Base-by-base conservation (phyloP, 2,888 invertebrate genomes). In the Odontomyia ornata region DNA sequence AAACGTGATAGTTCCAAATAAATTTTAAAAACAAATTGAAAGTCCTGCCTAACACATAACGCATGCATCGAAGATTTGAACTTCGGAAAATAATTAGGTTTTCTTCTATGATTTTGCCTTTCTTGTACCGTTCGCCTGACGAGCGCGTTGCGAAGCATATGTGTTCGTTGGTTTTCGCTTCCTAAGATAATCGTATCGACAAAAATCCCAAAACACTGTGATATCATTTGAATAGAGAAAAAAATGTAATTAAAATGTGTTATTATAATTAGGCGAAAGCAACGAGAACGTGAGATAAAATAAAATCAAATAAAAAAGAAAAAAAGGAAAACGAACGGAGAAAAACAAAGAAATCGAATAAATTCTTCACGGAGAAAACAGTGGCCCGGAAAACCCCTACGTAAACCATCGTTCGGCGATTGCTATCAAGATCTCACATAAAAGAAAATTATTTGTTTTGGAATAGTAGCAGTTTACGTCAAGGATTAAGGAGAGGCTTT, bases 391-490 rank as follows among this genome's bases (percentile, higher is more conserved):
- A 69, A 69, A 69, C 69, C 65, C 69, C 69, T 47, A 69, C 69
- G 69, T 69, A 69, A 69, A 69, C 13, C 69, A n/a, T n/a, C n/a
- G 36, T 65, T 65, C 21, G 15, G 27, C n/a, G 36, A 65, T 65
- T 36, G 69, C 69, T 47, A 69, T 69, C 69, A 69, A 47, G 27
- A 69, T 69, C 46, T 25, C 46, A 30, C 69, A 28, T 21, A 28
- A 47, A 25, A 23, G 46, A 46, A 11, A 69, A 46, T 46, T 69
- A 69, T 69, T 69, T 67, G 15, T 43, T 69, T 69, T 46, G 69
- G 69, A 69, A 69, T 69, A 69, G 69, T 69, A 69, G 69, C 69
- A 23, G 69, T 69, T 27, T 69, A 47, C 69, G 46, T 69, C 69
- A 69, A 69, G 46, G 46, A 69, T 69, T 69, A 47, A 46, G 69